These are phyloP conservation scores for Euproctis similis DNA, from an alignment of 2,888 invertebrate genomes.

Conservation along the genomic window DNA sequence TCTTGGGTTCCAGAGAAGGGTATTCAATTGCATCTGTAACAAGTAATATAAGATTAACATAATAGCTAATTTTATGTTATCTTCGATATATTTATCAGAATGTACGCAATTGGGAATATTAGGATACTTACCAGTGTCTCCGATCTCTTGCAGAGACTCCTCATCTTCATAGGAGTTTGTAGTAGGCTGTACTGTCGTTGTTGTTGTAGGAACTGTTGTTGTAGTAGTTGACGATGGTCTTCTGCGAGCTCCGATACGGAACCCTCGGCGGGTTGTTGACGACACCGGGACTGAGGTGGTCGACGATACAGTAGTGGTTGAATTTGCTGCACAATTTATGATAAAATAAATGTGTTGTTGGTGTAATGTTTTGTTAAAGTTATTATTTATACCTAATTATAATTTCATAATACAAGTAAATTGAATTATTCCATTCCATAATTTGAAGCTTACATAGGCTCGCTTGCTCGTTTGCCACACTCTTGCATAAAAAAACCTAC, in stretches of 20 bases:
- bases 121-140: slow-evolving; percentile 42
- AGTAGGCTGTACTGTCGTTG: slow-evolving; percentile 3
- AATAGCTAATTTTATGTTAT: no score
- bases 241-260: slow-evolving; percentile 51
- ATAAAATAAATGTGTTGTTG: no score
- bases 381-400: no score
- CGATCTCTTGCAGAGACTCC: slow-evolving; percentile 53
- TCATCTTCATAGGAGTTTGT: slow-evolving; percentile 38
- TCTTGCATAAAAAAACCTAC: no score
- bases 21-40: slow-evolving; percentile 52
- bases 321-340: no score
- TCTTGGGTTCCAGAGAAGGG: slow-evolving; percentile 36
- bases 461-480: no score
- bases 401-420: no score
- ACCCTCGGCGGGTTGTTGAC: slow-evolving; percentile 38
- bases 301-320: slow-evolving; percentile 3
- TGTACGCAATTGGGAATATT: neutral
- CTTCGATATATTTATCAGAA: no score
- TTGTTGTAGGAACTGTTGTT: slow-evolving; percentile 26
- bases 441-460: no score
- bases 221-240: slow-evolving; percentile 28
- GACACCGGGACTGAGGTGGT: slow-evolving; percentile 17
- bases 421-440: no score
- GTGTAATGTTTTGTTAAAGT: no score
- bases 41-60: no score